Percentiles rank a stretch among this genome's conserved stretches.
These are phyloP conservation scores for Isurus oxyrinchus DNA, from an alignment of 2,113 vertebrate species.

Conservation along the genomic window DNA sequence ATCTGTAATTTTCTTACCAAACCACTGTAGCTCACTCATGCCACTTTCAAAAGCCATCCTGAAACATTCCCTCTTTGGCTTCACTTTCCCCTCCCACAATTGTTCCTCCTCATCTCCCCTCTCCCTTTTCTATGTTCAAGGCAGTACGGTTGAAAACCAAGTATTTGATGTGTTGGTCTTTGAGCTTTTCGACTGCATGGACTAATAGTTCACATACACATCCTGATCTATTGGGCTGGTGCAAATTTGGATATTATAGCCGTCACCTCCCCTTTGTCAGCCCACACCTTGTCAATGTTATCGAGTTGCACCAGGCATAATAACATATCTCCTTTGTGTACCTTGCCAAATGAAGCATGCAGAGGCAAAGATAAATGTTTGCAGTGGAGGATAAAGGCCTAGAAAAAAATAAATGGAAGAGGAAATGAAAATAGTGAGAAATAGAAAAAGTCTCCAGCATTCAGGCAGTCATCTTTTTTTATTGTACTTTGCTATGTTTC, in stretches of 20 bases:
- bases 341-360: not conserved
- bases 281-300: not conserved
- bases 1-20: not conserved
- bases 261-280: not conserved
- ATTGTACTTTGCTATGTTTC: not conserved
- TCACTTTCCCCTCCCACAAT: not conserved
- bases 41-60: not conserved
- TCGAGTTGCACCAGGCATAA: not conserved
- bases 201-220: not conserved
- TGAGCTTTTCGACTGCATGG: not conserved
- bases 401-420: not conserved
- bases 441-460: not conserved
- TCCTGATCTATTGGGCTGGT: not conserved
- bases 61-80: not conserved
- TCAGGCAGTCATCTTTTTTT: not conserved
- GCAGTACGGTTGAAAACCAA: not conserved
- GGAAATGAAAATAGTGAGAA: not conserved
- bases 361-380: not conserved
- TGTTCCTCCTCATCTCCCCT: not conserved
- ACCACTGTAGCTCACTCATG: too few species aligned
- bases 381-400: not conserved
- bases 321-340: not conserved
- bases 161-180: not conserved
- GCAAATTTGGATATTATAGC: not conserved
- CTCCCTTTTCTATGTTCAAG: not conserved